These are phyloP conservation scores for Cyrtonyx montezumae DNA, from an alignment of 2,113 vertebrate species.

Conservation along the genomic window DNA sequence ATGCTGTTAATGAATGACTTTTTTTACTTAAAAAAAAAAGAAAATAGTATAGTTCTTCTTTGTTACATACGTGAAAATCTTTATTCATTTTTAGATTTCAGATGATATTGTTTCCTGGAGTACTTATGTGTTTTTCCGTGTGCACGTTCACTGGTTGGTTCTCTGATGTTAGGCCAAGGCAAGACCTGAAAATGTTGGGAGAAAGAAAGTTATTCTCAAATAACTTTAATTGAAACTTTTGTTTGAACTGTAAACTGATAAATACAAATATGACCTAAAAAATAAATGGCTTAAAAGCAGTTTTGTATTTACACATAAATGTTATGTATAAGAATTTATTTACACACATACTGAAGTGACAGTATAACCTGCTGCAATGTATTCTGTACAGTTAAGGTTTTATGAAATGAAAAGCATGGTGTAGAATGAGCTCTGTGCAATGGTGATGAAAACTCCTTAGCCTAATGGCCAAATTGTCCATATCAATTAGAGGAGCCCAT, in stretches of 20 bases:
- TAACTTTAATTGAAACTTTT: background rate
- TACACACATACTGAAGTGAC: background rate
- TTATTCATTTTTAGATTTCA: conserved; percentile 9
- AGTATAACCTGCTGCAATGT: background rate
- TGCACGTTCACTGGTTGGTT: background rate
- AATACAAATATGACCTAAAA: background rate
- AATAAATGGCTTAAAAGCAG: background rate
- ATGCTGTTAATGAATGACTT: background rate
- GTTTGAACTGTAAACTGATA: background rate
- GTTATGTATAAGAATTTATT: background rate
- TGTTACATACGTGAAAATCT: background rate
- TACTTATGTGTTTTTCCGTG: conserved; percentile 10
- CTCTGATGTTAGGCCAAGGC: background rate
- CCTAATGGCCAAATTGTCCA: background rate
- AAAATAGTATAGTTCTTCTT: background rate
- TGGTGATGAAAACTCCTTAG: background rate
- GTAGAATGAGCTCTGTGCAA: background rate
- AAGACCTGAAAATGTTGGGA: conserved; percentile 5
- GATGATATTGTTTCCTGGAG: background rate
- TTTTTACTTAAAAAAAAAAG: background rate
- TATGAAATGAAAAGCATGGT: background rate
- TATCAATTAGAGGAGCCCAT: background rate
- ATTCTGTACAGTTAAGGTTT: background rate
- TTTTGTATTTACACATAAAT: background rate
- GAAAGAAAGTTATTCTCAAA: background rate